phyloP scores from a whole-genome alignment of 2,113 vertebrate species.

The Campylomormyrus numenius region DNA sequence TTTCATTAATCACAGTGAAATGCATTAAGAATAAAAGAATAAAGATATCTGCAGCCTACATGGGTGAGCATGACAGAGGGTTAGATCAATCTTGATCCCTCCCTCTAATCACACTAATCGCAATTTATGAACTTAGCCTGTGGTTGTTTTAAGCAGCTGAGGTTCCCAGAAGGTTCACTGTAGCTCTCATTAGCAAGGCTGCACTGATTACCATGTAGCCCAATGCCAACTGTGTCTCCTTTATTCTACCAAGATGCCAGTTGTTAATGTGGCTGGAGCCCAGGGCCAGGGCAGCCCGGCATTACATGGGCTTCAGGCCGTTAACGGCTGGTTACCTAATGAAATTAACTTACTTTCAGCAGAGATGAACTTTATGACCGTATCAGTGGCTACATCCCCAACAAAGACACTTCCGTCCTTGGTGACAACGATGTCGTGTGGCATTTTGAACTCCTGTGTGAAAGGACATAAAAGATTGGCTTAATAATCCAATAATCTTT shows the following conservation, averaged over 20 bases:
- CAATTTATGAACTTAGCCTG: neutral
- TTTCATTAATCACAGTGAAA: neutral
- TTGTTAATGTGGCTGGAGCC: neutral
- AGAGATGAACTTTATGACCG: constrained; percentile 75
- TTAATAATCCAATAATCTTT: neutral
- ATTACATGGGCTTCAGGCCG: neutral
- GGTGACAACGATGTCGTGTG: constrained; percentile 77
- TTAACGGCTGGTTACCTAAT: neutral
- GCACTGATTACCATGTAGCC: neutral
- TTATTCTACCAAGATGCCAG: neutral
- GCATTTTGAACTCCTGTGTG: constrained; percentile 81
- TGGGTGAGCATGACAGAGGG: neutral
- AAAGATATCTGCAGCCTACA: neutral
- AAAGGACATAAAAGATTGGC: neutral
- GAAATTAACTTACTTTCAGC: constrained; percentile 68
- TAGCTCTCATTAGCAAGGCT: neutral
- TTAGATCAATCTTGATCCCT: neutral
- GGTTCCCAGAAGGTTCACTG: neutral
- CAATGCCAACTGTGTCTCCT: neutral
- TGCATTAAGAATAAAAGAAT: neutral
- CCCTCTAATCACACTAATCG: neutral
- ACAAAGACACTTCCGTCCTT: constrained; percentile 72
- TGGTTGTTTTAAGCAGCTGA: neutral
- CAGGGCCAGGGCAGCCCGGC: neutral
- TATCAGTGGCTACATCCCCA: constrained; percentile 67